phyloP scores from a whole-genome alignment of 2,888 invertebrate species.

The Troilus luridus region DNA sequence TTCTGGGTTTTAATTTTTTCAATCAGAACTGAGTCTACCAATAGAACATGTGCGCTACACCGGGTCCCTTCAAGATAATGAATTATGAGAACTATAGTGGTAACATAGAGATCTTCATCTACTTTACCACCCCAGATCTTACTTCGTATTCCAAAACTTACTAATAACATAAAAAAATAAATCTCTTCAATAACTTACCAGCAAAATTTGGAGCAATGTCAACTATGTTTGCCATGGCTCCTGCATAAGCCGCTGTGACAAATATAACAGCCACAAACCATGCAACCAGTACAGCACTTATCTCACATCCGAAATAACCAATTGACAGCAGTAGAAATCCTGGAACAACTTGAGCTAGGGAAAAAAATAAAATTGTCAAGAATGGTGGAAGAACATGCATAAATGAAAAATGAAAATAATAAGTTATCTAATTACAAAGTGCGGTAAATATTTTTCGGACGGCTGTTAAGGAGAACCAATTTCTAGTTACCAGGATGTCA shows the following conservation, averaged over 20 bases:
- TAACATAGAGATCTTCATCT: not conserved
- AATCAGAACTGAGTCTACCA: not conserved
- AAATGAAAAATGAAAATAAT: constrained; percentile 46
- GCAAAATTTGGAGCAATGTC: constrained; percentile 86
- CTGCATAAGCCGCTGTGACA: constrained; percentile 81
- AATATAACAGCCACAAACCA: constrained; percentile 81
- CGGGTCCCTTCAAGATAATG: not conserved
- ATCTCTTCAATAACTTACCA: constrained; percentile 68
- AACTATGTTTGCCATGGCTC: constrained; percentile 83
- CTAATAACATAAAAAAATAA: not conserved
- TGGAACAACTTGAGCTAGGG: constrained; percentile 78
- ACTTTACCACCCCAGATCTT: not conserved
- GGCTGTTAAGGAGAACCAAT: constrained; percentile 75
- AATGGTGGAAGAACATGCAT: not conserved
- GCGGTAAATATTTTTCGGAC: constrained; percentile 80
- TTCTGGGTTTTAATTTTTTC: not conserved
- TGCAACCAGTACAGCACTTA: constrained; percentile 73
- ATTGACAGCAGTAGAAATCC: constrained; percentile 76
- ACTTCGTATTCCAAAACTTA: not conserved
- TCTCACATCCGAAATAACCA: constrained; percentile 77
- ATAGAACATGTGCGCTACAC: not conserved
- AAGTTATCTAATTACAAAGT: constrained; percentile 69
- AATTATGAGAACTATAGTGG: not conserved
- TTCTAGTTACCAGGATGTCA: constrained; percentile 75
- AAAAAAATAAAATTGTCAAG: constrained; percentile 63